A percentile compares a stretch with the other conserved stretches of the same genome.
Evolutionary conservation across 2,888 invertebrate genomes (phyloP).

Genomic region (Metacarcinus magister): DNA sequence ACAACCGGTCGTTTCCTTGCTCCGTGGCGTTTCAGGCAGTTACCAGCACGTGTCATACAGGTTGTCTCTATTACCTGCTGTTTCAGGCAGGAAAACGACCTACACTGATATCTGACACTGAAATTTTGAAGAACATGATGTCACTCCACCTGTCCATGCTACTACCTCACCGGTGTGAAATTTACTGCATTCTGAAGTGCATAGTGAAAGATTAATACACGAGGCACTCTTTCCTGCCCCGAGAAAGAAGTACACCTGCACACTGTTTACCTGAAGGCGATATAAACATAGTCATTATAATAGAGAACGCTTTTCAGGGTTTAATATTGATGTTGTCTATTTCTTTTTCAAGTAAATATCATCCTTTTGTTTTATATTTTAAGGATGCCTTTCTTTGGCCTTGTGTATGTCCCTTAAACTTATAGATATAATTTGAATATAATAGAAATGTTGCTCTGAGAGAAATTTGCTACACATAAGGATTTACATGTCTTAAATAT

Average conservation of each 20-base stretch:
- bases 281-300: background rate
- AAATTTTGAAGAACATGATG: background rate
- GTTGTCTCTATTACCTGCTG: slow-evolving; percentile 13
- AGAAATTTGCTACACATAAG: background rate
- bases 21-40: background rate
- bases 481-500: background rate
- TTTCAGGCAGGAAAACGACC: background rate
- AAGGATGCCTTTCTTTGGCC: background rate
- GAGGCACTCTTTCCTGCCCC: background rate
- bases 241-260: background rate
- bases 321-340: background rate
- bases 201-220: background rate
- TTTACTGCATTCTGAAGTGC: background rate
- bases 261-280: background rate
- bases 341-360: background rate
- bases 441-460: background rate
- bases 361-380: background rate
- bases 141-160: background rate
- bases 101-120: background rate
- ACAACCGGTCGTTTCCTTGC: background rate
- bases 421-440: background rate
- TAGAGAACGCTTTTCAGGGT: background rate
- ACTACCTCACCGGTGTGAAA: background rate
- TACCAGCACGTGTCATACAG: background rate
- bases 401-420: background rate